A percentile compares a stretch with the other conserved stretches of the same genome.
Evolutionary conservation across 2,113 vertebrate species (phyloP).

Genomic region (Dicrurus megarhynchus): DNA sequence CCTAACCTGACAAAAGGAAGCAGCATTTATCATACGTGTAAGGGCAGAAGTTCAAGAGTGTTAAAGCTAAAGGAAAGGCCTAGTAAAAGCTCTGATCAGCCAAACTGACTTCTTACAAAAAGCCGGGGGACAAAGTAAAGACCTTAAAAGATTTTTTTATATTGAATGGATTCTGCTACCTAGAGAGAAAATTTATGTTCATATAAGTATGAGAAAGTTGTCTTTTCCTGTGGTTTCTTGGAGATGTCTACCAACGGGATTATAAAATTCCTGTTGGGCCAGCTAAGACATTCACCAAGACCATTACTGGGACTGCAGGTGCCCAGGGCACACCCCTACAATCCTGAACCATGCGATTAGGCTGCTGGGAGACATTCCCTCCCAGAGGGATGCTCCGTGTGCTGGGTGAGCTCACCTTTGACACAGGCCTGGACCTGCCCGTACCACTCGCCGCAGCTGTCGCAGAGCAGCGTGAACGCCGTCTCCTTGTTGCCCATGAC

Average conservation of each 20-base stretch:
- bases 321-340: too few relatives aligned
- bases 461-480: slow-evolving; percentile 87
- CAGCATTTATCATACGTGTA: accelerated
- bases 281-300: neutral
- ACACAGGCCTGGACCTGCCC: slow-evolving; percentile 88
- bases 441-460: slow-evolving; percentile 95
- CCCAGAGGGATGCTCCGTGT: accelerated
- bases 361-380: neutral
- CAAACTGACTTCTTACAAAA: neutral
- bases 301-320: neutral
- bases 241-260: neutral
- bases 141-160: neutral
- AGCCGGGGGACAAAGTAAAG: neutral
- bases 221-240: neutral
- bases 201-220: neutral
- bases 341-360: accelerated
- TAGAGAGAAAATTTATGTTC: neutral
- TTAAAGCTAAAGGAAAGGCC: neutral
- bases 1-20: neutral
- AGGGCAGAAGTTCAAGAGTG: neutral
- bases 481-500: slow-evolving; percentile 74
- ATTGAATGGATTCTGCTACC: neutral
- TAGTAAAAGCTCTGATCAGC: neutral
- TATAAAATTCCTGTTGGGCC: neutral
- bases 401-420: slow-evolving; percentile 77